Evolutionary conservation across 2,113 vertebrate genomes (phyloP).

Genomic region (Puffinus mauretanicus): DNA sequence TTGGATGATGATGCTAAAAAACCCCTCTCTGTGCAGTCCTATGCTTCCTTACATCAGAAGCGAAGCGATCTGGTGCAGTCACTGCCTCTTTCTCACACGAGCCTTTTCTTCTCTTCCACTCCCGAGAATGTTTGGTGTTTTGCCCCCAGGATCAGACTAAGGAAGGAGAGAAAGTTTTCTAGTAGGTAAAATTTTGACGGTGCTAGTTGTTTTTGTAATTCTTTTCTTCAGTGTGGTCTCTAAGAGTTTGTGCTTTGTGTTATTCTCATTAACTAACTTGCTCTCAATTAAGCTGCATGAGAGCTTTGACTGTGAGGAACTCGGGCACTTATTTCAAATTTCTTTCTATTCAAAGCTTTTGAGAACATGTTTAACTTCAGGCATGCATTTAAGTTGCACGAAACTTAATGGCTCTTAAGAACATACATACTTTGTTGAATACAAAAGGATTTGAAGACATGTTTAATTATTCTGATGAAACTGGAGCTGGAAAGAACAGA

Average conservation of each 20-base stretch:
- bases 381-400: neutral
- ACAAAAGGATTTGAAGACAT: neutral
- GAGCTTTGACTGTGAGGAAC: neutral
- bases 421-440: neutral
- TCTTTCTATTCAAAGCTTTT: neutral
- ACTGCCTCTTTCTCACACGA: neutral
- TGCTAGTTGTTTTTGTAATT: neutral
- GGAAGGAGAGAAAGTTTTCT: neutral
- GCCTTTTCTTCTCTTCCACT: neutral
- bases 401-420: constrained; percentile 3
- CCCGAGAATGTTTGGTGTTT: neutral
- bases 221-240: neutral
- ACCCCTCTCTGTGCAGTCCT: neutral
- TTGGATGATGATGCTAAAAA: neutral
- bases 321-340: neutral
- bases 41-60: neutral
- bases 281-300: neutral
- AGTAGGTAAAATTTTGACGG: neutral
- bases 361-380: neutral
- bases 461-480: neutral
- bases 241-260: accelerated
- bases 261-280: neutral
- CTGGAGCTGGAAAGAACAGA: neutral
- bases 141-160: neutral
- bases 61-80: neutral